A percentile compares a stretch with the other conserved stretches of the same genome.
Conservation (phyloP, 2,888 invertebrate species). For the Cheiracanthium punctorium region DNA sequence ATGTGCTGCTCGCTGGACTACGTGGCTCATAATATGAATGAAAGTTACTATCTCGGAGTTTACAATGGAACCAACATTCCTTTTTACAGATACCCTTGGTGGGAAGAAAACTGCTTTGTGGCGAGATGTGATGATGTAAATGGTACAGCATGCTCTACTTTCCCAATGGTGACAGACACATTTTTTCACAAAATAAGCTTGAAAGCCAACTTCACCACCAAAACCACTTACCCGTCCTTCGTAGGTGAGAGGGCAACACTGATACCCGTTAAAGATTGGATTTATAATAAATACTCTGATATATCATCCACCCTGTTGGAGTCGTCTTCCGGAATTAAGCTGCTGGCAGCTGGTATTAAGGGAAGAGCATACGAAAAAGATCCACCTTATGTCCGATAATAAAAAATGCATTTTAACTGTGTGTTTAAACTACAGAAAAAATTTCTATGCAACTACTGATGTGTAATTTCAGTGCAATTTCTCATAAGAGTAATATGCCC, state of each 20-base stretch:
- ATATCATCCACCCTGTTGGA: not conserved
- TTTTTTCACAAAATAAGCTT: conserved; percentile 23
- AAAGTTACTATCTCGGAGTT: conserved; percentile 32
- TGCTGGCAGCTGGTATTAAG: conserved; percentile 21
- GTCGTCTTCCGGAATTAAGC: not conserved
- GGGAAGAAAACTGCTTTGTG: conserved; percentile 38
- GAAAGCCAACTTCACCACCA: conserved; percentile 26
- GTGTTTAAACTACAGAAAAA: too few relatives aligned
- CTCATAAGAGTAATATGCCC: too few relatives aligned
- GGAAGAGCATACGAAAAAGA: conserved; percentile 46
- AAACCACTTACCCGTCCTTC: conserved; percentile 26
- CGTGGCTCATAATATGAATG: not conserved
- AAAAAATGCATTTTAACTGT: too few relatives aligned
- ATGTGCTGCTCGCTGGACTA: conserved; percentile 69
- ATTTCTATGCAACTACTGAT: too few relatives aligned
- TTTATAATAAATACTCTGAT: not conserved
- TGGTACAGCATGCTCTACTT: conserved; percentile 5
- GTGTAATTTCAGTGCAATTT: too few relatives aligned
- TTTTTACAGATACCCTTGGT: not conserved
- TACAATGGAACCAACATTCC: conserved; percentile 35
- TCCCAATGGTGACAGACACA: conserved; percentile 13
- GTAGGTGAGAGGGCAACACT: not conserved
- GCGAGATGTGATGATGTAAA: conserved; percentile 23
- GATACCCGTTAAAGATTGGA: not conserved
- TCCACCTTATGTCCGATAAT: conserved; percentile 30